phyloP scores from a whole-genome alignment of 2,113 vertebrate genomes.

The Antechinus flavipes region DNA sequence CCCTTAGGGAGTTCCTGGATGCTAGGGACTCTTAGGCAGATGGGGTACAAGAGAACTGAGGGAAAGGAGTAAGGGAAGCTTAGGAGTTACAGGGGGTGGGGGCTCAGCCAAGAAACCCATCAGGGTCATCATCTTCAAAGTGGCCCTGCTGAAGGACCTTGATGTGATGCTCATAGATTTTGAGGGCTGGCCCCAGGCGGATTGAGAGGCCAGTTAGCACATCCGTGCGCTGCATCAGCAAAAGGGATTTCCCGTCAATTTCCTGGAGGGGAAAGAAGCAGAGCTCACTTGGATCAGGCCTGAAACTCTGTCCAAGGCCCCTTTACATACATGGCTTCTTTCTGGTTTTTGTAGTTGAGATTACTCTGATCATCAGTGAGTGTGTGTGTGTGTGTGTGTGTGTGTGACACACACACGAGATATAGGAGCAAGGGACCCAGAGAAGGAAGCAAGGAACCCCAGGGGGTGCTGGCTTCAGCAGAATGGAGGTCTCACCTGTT shows the following conservation, averaged over 20 bases:
- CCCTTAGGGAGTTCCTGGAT: slow-evolving; percentile 44
- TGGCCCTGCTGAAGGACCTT: slow-evolving; percentile 92
- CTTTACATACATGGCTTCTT: not conserved
- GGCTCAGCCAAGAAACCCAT: slow-evolving; percentile 77
- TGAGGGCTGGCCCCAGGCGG: slow-evolving; percentile 91
- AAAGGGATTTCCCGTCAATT: slow-evolving; percentile 92
- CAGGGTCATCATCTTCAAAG: slow-evolving; percentile 89
- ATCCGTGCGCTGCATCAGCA: slow-evolving; percentile 93
- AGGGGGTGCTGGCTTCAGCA: not conserved
- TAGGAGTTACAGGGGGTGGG: not conserved
- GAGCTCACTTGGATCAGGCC: not conserved
- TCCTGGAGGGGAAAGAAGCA: slow-evolving; percentile 82
- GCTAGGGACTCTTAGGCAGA: slow-evolving; percentile 13
- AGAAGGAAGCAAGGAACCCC: not conserved
- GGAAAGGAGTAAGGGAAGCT: slow-evolving; percentile 10
- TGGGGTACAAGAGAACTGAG: not conserved
- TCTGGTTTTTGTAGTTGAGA: not conserved
- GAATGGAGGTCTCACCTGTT: slow-evolving; percentile 83
- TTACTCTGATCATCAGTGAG: too few relatives aligned
- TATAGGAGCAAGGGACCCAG: not conserved
- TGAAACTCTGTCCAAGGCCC: not conserved
- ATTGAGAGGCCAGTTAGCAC: slow-evolving; percentile 93
- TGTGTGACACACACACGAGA: not conserved
- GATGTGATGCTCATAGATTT: slow-evolving; percentile 93
- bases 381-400: too few relatives aligned